Conservation (phyloP, 2,797 vertebrate species). For the Arremon brunneinucha region DNA sequence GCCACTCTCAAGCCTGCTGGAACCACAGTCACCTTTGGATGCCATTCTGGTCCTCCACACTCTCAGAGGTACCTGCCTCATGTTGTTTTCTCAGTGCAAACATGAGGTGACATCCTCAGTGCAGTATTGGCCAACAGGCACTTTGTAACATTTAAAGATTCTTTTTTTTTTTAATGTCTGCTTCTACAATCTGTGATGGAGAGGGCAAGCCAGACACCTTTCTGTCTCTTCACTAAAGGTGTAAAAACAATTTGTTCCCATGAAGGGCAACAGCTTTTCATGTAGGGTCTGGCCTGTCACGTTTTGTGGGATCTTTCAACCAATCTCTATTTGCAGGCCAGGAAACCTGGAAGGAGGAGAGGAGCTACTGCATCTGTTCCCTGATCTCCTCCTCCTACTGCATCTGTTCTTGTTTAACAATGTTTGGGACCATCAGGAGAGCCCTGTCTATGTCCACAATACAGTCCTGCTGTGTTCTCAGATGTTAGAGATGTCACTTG, state of each 20-base stretch:
- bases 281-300: neutral
- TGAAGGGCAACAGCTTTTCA: neutral
- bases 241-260: neutral
- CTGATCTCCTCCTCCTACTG: neutral
- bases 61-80: neutral
- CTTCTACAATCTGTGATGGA: neutral
- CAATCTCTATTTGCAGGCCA: neutral
- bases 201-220: neutral
- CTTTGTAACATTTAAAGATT: neutral
- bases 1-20: neutral
- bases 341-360: neutral
- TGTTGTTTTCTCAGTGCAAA: neutral
- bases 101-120: neutral
- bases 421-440: neutral
- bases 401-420: accelerated
- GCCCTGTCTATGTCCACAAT: neutral
- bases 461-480: neutral
- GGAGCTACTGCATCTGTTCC: neutral
- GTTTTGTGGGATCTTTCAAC: neutral
- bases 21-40: neutral
- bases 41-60: neutral
- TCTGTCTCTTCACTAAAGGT: neutral
- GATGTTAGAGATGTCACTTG: too few species aligned
- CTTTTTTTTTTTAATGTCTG: neutral
- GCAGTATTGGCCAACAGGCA: neutral